Percentiles rank a stretch among this genome's conserved stretches.
Evolutionary conservation across 2,797 vertebrate species (phyloP).

Genomic region (Epinephelus malabaricus): DNA sequence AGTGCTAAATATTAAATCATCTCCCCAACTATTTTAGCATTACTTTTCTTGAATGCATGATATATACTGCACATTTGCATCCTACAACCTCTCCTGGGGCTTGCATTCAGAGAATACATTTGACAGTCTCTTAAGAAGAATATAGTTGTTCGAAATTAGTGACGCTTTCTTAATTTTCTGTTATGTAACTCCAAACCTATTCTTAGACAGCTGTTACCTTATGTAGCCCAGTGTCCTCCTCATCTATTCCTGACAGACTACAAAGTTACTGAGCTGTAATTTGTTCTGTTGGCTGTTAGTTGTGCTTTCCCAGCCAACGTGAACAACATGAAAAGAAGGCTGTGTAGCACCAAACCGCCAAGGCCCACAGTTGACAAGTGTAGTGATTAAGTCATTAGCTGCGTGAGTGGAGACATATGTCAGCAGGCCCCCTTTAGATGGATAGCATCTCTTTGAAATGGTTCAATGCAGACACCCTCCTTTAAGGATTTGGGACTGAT

Average conservation of each 20-base stretch:
- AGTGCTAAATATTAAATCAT: not conserved
- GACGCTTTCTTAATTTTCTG: constrained; percentile 44
- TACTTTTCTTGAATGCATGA: not conserved
- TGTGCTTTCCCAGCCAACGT: constrained; percentile 51
- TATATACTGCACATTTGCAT: not conserved
- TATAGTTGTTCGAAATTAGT: constrained; percentile 59
- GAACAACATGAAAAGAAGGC: constrained; percentile 58
- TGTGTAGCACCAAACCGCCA: constrained; percentile 30
- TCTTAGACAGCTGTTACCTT: constrained; percentile 66
- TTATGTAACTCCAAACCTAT: constrained; percentile 62
- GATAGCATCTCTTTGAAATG: constrained; percentile 36
- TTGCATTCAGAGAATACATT: constrained; percentile 10
- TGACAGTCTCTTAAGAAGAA: constrained; percentile 32
- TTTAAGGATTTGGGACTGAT: not conserved
- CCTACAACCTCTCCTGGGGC: not conserved
- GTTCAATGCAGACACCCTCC: not conserved
- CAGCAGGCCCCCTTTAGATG: constrained; percentile 26
- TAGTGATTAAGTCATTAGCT: constrained; percentile 68
- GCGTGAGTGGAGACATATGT: constrained; percentile 63
- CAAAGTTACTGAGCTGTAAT: constrained; percentile 51
- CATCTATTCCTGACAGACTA: constrained; percentile 36
- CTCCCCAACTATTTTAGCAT: not conserved
- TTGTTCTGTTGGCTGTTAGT: constrained; percentile 46
- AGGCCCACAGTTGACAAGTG: constrained; percentile 61
- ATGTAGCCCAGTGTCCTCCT: constrained; percentile 37